Base-by-base conservation (phyloP, 2,113 vertebrate species). In the Upupa epops region DNA sequence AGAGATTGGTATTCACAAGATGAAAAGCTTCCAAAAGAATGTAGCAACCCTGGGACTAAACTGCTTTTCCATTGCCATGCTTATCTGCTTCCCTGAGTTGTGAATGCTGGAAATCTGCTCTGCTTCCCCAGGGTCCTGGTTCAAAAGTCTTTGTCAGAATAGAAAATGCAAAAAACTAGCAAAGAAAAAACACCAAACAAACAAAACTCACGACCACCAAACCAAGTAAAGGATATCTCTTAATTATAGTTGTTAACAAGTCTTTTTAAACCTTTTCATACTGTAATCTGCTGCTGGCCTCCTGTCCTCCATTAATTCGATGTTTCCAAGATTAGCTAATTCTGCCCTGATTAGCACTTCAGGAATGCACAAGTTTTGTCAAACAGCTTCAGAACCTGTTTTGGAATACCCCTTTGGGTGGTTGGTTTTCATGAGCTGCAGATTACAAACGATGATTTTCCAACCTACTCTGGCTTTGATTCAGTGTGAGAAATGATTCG, bases 231-330 rank as follows among this genome's bases (percentile, higher is more conserved):
- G 45, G 48, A 77, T 61, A 86, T 82, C 72, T 86, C 60, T 89
- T 93, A 72, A 95, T 95, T 89, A 64, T 26, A 61, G 68, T 71
- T 92, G 87, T 93, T 96, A 90, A 86, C 82, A 93, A 89, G n/a
- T 82, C 49, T 71, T n/a, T 85, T 69, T 92, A 92, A 94, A 90
- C 68, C 59, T 78, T 72, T 73, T 78, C 16, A 84, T 60, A 31
- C 48, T 70, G 63, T 68, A 63, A 73, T 82, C 68, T 87, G 51
- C 48, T 94, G 58, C 76, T 75, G 70, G 54, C 76, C 81, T 90
- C 51, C 42, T 80, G 42, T 94, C 74, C n/a, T 88, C 52, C 42
- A 81, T 76, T 77, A 70, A 74, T 7, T 11, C 72, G 52, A 29
- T 0, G 0, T 89, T 89, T 83, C 72, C 77, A 80, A 56, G 36